Base-by-base conservation (phyloP, 2,113 vertebrate genomes). In the Oriolus oriolus region DNA sequence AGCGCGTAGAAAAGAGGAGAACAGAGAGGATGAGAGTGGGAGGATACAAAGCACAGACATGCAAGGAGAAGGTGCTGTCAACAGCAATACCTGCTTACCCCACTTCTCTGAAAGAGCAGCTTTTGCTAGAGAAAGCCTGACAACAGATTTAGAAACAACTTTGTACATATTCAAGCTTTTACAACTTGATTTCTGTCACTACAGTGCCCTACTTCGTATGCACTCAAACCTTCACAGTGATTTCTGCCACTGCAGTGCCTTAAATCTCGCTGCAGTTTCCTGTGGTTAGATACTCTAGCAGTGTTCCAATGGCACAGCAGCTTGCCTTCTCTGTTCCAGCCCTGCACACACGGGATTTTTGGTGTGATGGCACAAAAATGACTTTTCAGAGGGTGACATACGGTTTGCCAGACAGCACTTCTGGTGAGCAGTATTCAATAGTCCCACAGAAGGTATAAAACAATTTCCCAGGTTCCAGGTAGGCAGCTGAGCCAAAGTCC, bases 371-470 rank as follows among this genome's bases (percentile, higher is more conserved):
- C 63, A 90, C 35, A 68, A 81, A 64, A 66, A 54, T 11, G 30
- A 30, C 41, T 96, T 64, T 80, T 74, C 64, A 66, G 95, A 98
- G 44, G 57, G 75, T 89, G 76, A 96, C 99, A 2, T 98, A 99
- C 99, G 98, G 98, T 93, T 98, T 99, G 95, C 99, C 99, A 94
- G 98, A 97, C 57, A 99, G 98, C 57, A 99, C 99, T 95, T 99
- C 99, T 0, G 99, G 99, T 12, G 99, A 99, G 66, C 99, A 99
- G 97, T 99, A 99, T 91, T 99, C 99, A 10, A 98, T 98, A 1
- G 99, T 99, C 24, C 99, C 99, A 47, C 98, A 99, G 93, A 99
- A 99, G 16, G 98, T 98, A 54, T 99, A 98, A 66, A 99, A 99
- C 28, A 99, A 89, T 63, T 98, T 99, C 53, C 97, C 97, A 1